Base-by-base conservation (phyloP, 2,797 vertebrate species). In the Leptodactylus fallax region DNA sequence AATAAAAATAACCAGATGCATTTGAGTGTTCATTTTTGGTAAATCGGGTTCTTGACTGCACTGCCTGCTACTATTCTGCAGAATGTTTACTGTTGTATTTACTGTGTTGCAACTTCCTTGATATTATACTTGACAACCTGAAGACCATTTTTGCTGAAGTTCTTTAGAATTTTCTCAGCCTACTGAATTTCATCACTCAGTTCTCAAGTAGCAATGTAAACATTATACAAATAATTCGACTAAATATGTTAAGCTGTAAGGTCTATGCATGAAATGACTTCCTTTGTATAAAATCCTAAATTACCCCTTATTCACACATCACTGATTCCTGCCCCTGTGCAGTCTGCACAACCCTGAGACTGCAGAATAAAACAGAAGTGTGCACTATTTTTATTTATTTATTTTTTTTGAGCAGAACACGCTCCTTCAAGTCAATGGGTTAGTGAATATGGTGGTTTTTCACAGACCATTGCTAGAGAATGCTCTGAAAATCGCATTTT, bases 1-100 rank as follows among this genome's bases (percentile, higher is more conserved):
- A 86, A 89, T 86, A 71, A 89, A n/a, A 87, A 78, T 69, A n/a
- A 47, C 76, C 23, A 10, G 13, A 65, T 86, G 11, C 7, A 49
- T 89, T 78, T 47, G 7, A 53, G 55, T 85, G 36, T 23, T 85
- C 17, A 17, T 21, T 77, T n/a, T 65, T 23, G 21, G 61, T 6
- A 14, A 69, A 86, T 69, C n/a, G 21, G 0, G 36, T 81, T 51
- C 7, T 87, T 25, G 12, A 55, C 51, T 58, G 17, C 19, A 45
- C 21, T 60, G 63, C 25, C 61, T 47, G 76, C 51, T 71, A 7
- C 17, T 13, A 8, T 76, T 36, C 36, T 60, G 1, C 7, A 83
- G 23, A 21, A 79, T 19, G 25, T 60, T 36, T 11, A 45, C 21
- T 27, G 11, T 36, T 79, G 55, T 58, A 21, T 36, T 58, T 79